A percentile compares a stretch with the other conserved stretches of the same genome.
Conservation (phyloP, 2,888 invertebrate genomes). For the Chrysodeixis includens region DNA sequence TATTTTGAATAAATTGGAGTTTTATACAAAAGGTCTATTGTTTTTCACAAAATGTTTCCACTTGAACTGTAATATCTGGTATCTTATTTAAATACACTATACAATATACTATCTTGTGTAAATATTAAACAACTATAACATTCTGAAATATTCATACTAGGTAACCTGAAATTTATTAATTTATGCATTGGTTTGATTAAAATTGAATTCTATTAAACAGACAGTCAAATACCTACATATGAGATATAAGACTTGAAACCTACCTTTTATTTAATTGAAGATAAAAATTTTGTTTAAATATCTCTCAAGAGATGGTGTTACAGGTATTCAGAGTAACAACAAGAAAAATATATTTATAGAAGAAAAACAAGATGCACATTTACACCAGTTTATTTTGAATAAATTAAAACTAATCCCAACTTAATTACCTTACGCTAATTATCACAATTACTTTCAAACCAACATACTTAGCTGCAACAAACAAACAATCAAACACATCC, state of each 20-base stretch:
- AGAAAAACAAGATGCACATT: conserved; percentile 12
- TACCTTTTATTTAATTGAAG: no score
- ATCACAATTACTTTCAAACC: conserved; percentile 69
- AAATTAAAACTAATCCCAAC: conserved; percentile 61
- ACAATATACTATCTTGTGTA: background rate
- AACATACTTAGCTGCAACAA: conserved; percentile 55
- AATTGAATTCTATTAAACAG: no score
- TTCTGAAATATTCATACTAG: background rate
- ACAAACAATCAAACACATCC: conserved; percentile 62
- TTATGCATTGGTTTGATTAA: no score
- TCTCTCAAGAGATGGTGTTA: conserved; percentile 24
- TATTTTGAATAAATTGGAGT: conserved; percentile 21
- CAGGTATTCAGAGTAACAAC: background rate
- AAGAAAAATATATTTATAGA: background rate
- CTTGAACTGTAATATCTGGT: no score
- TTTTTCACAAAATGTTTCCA: background rate
- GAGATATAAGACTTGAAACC: no score
- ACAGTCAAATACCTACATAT: no score
- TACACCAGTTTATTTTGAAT: conserved; percentile 62
- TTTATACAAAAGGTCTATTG: background rate
- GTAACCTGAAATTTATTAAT: no score
- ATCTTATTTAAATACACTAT: no score
- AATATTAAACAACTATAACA: background rate
- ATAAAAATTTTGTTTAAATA: no score
- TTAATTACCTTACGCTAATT: conserved; percentile 65